phyloP scores from a whole-genome alignment of 2,113 vertebrate genomes.

The Ictalurus punctatus region DNA sequence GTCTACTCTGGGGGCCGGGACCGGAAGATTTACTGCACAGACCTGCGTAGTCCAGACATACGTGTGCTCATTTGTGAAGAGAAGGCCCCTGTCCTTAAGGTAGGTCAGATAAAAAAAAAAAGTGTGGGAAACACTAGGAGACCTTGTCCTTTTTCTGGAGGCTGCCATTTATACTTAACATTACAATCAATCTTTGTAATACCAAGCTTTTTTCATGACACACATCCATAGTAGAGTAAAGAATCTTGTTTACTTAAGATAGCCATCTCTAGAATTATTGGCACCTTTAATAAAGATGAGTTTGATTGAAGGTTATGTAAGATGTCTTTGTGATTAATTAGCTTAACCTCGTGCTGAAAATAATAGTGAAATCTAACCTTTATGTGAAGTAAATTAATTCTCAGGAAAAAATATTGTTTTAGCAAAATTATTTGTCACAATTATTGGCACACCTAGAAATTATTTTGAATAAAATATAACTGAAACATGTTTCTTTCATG shows the following conservation, averaged over 20 bases:
- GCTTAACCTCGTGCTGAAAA: neutral
- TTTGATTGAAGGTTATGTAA: neutral
- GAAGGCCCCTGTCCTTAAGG: slow-evolving; percentile 95
- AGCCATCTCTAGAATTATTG: neutral
- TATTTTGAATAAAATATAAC: neutral
- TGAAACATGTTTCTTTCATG: neutral
- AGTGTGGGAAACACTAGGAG: neutral
- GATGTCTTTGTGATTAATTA: neutral
- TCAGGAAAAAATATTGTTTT: neutral
- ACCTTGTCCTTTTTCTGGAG: neutral
- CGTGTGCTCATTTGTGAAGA: slow-evolving; percentile 96
- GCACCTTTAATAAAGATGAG: neutral
- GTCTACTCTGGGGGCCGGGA: slow-evolving; percentile 97
- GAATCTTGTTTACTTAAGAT: neutral
- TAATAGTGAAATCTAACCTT: neutral
- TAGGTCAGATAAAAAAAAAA: slow-evolving; percentile 60
- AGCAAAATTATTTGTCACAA: neutral
- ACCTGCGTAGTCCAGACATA: slow-evolving; percentile 93
- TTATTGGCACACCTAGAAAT: neutral
- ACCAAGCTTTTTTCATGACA: neutral
- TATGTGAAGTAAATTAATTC: neutral
- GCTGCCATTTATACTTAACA: neutral
- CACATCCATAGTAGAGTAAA: neutral
- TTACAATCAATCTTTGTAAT: neutral
- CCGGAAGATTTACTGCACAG: slow-evolving; percentile 96